Evolutionary conservation across 2,113 vertebrate species (phyloP).

Genomic region (Strigops habroptila): DNA sequence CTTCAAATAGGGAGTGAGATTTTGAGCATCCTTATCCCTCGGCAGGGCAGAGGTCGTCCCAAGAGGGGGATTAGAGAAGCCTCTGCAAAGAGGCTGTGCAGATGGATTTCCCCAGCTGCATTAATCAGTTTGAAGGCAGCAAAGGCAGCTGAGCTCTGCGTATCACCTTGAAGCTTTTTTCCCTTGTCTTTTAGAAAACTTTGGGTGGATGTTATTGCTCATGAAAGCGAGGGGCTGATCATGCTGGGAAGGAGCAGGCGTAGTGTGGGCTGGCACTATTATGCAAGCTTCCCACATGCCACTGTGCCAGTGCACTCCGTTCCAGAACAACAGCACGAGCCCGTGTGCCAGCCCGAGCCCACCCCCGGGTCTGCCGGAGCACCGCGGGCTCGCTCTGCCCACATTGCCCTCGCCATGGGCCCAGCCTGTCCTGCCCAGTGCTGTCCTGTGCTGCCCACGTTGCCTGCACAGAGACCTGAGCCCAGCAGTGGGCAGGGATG

Average conservation of each 20-base stretch:
- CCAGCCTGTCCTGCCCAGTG: neutral
- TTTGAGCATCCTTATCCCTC: neutral
- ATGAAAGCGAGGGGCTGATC: conserved; percentile 36
- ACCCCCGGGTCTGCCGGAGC: conserved; percentile 48
- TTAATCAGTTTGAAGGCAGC: conserved; percentile 22
- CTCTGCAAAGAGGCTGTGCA: neutral
- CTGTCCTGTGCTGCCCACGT: fast-evolving
- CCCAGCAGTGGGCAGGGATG: neutral
- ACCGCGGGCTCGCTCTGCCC: neutral
- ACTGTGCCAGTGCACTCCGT: conserved; percentile 49
- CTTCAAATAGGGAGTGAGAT: neutral
- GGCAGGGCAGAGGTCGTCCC: neutral
- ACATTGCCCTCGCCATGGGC: fast-evolving
- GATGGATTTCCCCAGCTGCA: conserved; percentile 10
- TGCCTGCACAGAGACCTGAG: neutral
- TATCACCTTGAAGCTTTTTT: conserved; percentile 27
- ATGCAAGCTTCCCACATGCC: conserved; percentile 63
- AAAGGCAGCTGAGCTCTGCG: conserved; percentile 26
- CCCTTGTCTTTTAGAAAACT: conserved; percentile 17
- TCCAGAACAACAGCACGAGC: conserved; percentile 51
- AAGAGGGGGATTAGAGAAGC: neutral
- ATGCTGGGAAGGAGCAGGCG: conserved; percentile 56
- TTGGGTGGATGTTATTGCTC: conserved; percentile 39
- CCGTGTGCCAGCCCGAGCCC: conserved; percentile 43
- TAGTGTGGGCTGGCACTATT: conserved; percentile 61